A percentile compares a stretch with the other conserved stretches of the same genome.
phyloP scores from a whole-genome alignment of 1,140 invertebrate genomes.

The Sitophilus oryzae region DNA sequence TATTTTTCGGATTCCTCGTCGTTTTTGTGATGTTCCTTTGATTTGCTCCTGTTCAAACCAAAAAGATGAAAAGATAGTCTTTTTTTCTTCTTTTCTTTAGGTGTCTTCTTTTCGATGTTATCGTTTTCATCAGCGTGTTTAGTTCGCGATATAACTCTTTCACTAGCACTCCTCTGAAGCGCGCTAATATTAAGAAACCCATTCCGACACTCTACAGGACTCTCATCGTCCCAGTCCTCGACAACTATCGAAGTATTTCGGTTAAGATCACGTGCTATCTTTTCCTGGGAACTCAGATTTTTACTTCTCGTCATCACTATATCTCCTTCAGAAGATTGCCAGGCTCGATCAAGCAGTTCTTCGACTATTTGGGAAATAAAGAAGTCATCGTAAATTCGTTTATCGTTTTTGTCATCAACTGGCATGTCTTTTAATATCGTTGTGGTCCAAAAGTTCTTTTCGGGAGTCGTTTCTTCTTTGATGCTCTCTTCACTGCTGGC shows the following conservation, averaged over 20 bases:
- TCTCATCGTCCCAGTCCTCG: conserved; percentile 12
- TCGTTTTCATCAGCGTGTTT: conserved; percentile 18
- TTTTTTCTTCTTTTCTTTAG: conserved; percentile 29
- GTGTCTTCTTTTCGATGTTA: conserved; percentile 11
- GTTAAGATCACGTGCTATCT: conserved; percentile 8
- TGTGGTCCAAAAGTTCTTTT: neutral
- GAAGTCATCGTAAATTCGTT: too few relatives aligned
- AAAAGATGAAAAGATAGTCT: conserved; percentile 30
- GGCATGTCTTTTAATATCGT: neutral
- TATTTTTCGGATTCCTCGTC: conserved; percentile 28
- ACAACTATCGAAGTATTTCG: conserved; percentile 24
- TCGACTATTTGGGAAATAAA: too few relatives aligned
- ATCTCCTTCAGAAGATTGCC: conserved; percentile 12
- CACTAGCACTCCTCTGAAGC: conserved; percentile 16
- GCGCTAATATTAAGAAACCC: conserved; percentile 9
- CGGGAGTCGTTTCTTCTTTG: neutral
- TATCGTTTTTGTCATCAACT: neutral
- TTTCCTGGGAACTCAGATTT: conserved; percentile 15
- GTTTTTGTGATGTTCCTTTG: conserved; percentile 22
- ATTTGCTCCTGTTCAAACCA: conserved; percentile 22
- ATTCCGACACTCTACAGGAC: conserved; percentile 21
- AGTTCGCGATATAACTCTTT: conserved; percentile 5
- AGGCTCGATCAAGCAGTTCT: too few relatives aligned
- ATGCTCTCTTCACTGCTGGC: too few relatives aligned
- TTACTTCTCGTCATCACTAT: conserved; percentile 21